Conservation (phyloP, 1,140 invertebrate genomes). For the Euglossa dilemma region DNA sequence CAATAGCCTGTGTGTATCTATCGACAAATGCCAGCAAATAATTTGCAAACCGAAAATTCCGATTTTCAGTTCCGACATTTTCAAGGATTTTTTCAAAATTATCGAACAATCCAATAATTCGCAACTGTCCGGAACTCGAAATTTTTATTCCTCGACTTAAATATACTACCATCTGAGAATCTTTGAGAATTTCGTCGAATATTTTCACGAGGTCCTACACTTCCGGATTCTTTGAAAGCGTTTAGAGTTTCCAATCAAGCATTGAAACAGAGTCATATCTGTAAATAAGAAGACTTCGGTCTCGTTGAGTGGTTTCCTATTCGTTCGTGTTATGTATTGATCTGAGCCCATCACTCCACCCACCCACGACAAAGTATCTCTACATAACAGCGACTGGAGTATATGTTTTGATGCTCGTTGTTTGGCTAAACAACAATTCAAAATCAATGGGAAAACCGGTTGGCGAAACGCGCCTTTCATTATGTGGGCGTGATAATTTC, state of each 20-base stretch:
- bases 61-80: neutral
- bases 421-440: conserved; percentile 10
- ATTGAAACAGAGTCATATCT: neutral
- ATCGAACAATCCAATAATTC: too few species aligned
- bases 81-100: too few species aligned
- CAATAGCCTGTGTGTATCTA: too few species aligned
- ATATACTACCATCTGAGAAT: too few species aligned
- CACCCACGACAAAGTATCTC: conserved; percentile 58
- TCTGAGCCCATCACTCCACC: conserved; percentile 54
- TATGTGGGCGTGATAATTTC: neutral
- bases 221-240: neutral
- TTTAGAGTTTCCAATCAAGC: neutral
- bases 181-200: too few species aligned
- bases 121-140: too few species aligned
- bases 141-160: too few species aligned
- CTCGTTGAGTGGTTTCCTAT: conserved; percentile 49
- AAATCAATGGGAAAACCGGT: neutral
- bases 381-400: conserved; percentile 22
- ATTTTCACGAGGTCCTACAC: neutral
- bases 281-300: conserved; percentile 27
- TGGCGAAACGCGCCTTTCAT: too few species aligned
- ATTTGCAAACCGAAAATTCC: neutral
- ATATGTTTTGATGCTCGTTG: conserved; percentile 14
- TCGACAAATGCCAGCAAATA: neutral
- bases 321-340: conserved; percentile 63